Evolutionary conservation across 2,888 invertebrate genomes (phyloP).

Genomic region (Unio delphinus): DNA sequence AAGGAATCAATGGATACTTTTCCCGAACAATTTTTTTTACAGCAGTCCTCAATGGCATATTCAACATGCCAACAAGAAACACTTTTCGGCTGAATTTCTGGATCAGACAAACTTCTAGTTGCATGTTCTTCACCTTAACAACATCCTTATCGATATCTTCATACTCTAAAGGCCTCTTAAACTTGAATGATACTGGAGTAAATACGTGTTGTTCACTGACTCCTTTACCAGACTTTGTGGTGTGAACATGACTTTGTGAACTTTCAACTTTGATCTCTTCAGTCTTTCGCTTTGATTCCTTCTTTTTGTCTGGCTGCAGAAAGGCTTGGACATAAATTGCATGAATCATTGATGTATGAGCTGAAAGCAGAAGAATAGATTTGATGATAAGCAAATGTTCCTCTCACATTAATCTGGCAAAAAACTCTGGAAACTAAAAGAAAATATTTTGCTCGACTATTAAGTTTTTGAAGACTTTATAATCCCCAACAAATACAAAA

Average conservation of each 20-base stretch:
- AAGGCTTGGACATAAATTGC: slow-evolving; percentile 62
- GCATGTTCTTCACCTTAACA: slow-evolving; percentile 51
- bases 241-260: slow-evolving; percentile 35
- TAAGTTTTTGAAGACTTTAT: no score
- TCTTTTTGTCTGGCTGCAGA: slow-evolving; percentile 61
- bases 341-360: slow-evolving; percentile 64
- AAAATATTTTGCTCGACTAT: no score
- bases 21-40: slow-evolving; percentile 60
- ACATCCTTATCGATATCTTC: slow-evolving; percentile 47
- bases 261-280: slow-evolving; percentile 58
- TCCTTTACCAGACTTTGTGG: slow-evolving; percentile 16
- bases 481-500: no score
- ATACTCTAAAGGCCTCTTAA: slow-evolving; percentile 58
- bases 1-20: slow-evolving; percentile 58
- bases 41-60: slow-evolving; percentile 55
- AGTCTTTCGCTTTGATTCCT: slow-evolving; percentile 61
- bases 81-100: slow-evolving; percentile 58
- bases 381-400: no score
- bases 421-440: no score
- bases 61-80: slow-evolving; percentile 60
- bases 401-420: no score
- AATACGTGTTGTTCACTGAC: slow-evolving; percentile 48
- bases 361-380: slow-evolving; percentile 37
- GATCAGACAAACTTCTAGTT: slow-evolving; percentile 62
- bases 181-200: slow-evolving; percentile 50